Conservation (phyloP, 2,888 invertebrate genomes). For the Pterostichus madidus region DNA sequence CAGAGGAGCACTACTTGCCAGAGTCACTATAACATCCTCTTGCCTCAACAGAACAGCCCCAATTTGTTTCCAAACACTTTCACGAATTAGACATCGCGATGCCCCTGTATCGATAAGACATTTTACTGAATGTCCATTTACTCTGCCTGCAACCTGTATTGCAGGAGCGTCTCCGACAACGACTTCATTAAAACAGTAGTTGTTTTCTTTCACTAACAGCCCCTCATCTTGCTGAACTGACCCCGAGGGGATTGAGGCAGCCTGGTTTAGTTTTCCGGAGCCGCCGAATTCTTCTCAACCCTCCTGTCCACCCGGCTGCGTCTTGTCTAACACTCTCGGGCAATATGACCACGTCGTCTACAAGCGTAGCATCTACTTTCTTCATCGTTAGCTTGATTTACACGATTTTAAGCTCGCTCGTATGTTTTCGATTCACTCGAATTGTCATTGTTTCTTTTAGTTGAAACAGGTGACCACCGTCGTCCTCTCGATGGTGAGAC, state of each 20-base stretch:
- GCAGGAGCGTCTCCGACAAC: not conserved
- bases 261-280: no score
- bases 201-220: not conserved
- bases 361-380: not conserved
- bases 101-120: slow-evolving; percentile 38
- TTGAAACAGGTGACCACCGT: no score
- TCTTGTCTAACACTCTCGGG: not conserved
- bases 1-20: not conserved
- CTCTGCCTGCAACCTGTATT: not conserved
- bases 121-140: slow-evolving; percentile 15
- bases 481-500: not conserved
- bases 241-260: not conserved
- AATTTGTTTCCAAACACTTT: slow-evolving; percentile 22
- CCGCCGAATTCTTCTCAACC: not conserved
- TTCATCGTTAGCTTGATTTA: not conserved
- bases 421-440: no score
- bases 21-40: not conserved
- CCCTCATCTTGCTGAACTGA: not conserved
- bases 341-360: not conserved
- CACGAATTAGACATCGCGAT: slow-evolving; percentile 19
- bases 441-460: no score
- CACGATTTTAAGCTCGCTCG: no score
- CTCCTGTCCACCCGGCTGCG: not conserved
- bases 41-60: not conserved
- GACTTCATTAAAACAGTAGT: not conserved